Base-by-base conservation (phyloP, 2,113 vertebrate species). In the Salvelinus fontinalis region DNA sequence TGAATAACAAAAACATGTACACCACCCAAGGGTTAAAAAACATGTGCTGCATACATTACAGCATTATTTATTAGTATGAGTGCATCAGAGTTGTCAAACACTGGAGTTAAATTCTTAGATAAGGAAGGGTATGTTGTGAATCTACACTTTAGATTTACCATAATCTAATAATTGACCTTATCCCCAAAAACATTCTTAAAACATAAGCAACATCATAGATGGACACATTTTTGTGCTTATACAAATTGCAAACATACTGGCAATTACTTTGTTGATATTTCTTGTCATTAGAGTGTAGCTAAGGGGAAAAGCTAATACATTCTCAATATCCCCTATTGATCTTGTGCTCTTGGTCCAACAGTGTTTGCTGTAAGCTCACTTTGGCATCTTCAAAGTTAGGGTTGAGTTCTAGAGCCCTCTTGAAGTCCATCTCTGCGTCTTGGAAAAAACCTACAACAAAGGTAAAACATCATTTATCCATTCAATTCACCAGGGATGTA, bases 371-470 rank as follows among this genome's bases (percentile, higher is more conserved):
- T 78, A 98, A 94, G 84, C 97, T 96, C 84, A 95, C 51, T 79
- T 91, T 90, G 83, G 97, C 97, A 86, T 99, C 97, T 93, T 96
- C 93, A 91, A 99, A 99, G 67, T 91, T 84, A 24, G 95, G 93
- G 80, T 97, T 98, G 86, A 98, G 89, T 26, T 94, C 91, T 84
- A 99, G 88, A 0, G 89, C 95, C 81, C 92, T 96, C 83, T 91
- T 93, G 91, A 99, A 99, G 91, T 99, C 97, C 59, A 88, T 89
- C 75, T 96, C 87, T 29, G 98, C 97, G 2, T 97, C 92, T 12
- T 98, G 94, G 78, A 95, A 99, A 88, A 94, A 95, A 60, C 97
- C 98, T 99, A 88, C 49, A 29, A 70, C 27, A 76, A 39, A 79
- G 49, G 16, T 24, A 49, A 27, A 67, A 4, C 18, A 4, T 3